phyloP scores from a whole-genome alignment of 1,140 invertebrate species.

The Musca vetustissima region DNA sequence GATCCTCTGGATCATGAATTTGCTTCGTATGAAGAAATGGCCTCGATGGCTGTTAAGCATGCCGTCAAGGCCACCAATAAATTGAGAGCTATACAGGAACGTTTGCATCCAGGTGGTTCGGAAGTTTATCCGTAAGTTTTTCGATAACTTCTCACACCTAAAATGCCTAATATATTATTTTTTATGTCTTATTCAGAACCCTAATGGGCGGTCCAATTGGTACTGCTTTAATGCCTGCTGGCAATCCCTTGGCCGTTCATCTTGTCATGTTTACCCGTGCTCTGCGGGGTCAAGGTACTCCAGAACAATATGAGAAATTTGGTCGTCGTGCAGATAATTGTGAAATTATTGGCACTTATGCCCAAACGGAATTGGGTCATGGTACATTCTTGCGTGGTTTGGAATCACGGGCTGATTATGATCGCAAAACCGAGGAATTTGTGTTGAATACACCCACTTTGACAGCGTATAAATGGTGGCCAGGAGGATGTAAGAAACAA shows the following conservation, averaged over 20 bases:
- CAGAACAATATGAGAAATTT: slow-evolving; percentile 84
- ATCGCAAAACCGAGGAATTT: slow-evolving; percentile 80
- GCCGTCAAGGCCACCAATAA: slow-evolving; percentile 69
- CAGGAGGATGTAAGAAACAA: slow-evolving; percentile 73
- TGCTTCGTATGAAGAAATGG: slow-evolving; percentile 79
- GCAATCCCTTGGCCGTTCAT: slow-evolving; percentile 77
- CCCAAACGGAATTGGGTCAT: slow-evolving; percentile 91
- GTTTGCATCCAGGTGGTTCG: slow-evolving; percentile 64
- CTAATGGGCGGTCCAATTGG: slow-evolving; percentile 23
- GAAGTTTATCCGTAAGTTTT: slow-evolving; percentile 62
- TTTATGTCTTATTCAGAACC: slow-evolving; percentile 6
- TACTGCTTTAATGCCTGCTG: slow-evolving; percentile 64
- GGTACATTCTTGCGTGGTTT: slow-evolving; percentile 87
- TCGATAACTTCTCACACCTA: neutral
- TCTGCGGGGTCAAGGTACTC: slow-evolving; percentile 78
- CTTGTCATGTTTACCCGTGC: slow-evolving; percentile 89
- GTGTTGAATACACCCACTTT: slow-evolving; percentile 82
- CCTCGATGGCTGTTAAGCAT: slow-evolving; percentile 73
- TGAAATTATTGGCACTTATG: slow-evolving; percentile 87
- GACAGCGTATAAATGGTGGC: slow-evolving; percentile 93
- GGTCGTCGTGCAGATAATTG: slow-evolving; percentile 75
- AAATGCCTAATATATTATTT: neutral
- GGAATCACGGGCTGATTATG: slow-evolving; percentile 89
- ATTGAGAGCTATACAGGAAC: slow-evolving; percentile 66
- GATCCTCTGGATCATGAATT: slow-evolving; percentile 55